Base-by-base conservation (phyloP, 2,888 invertebrate genomes). In the Plagiodera versicolora region DNA sequence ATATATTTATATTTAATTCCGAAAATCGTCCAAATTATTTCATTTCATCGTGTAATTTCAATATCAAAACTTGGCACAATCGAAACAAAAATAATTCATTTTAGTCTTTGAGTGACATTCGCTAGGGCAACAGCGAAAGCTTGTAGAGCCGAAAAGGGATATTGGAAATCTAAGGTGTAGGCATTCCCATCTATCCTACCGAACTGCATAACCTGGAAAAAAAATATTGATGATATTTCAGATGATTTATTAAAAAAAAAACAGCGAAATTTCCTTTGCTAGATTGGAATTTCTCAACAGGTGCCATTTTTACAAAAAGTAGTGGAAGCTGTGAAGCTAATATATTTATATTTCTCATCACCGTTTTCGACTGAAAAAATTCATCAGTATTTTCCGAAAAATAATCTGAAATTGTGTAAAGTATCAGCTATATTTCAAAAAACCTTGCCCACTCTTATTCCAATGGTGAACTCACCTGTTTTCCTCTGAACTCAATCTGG, bases 121-220 rank as follows among this genome's bases (percentile, higher is more conserved):
- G 96, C 96, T 75, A 99, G 86, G 66, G 98, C 98, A 62, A 99
- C 98, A 57, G 97, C 95, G 83, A 99, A 98, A 60, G 98, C 98
- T 83, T 99, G 98, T 65, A 98, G 87, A 69, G 98, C 97, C 60
- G 96, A 95, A 84, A 99, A 98, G 28, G 99, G 99, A 81, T 97
- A 95, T 81, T 98, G 97, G 83, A 98, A 98, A 84, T 99, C 99
- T 76, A 99, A 83, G 0, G 99, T 98, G 83, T 98, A 99, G 47
- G 98, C 97, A 80, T 98, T 98, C 72, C 94, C 95, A 82, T 98
- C 98, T 73, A 99, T 98, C 63, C 98, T 88, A 10, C 98, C 98
- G 82, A 99, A 99, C 82, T 99, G 98, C 96, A 99, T 98, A 63
- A 98, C 98, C 96, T 98, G 81, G 2, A 79, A 78, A 17, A 58